Conservation (phyloP, 2,888 invertebrate species). For the Gandaritis pyraliata region DNA sequence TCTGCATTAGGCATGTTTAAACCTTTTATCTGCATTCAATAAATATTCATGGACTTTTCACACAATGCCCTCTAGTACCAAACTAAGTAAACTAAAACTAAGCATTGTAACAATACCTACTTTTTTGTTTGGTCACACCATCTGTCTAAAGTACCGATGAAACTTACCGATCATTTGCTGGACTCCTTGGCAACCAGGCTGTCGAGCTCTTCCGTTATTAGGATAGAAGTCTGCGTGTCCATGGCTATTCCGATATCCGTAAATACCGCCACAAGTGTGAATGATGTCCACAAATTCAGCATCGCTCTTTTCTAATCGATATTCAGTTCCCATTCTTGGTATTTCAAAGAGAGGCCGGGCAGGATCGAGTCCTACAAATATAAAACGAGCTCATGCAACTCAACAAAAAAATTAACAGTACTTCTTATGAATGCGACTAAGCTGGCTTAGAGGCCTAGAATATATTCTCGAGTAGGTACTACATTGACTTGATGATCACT, state of each 20-base stretch:
- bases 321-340: conserved; percentile 62
- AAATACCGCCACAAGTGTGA: conserved; percentile 88
- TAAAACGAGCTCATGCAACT: neutral
- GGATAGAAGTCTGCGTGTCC: conserved; percentile 91
- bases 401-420: too few relatives aligned
- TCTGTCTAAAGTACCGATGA: neutral
- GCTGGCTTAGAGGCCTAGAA: too few relatives aligned
- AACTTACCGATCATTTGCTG: conserved; percentile 65
- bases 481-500: conserved; percentile 17
- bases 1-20: too few relatives aligned
- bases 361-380: conserved; percentile 83
- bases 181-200: conserved; percentile 87
- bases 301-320: conserved; percentile 85
- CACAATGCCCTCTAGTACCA: too few relatives aligned
- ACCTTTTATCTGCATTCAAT: too few relatives aligned
- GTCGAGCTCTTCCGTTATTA: conserved; percentile 87
- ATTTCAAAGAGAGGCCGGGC: conserved; percentile 87
- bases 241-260: conserved; percentile 85
- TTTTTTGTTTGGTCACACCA: too few relatives aligned
- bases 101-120: too few relatives aligned
- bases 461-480: too few relatives aligned
- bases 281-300: conserved; percentile 90
- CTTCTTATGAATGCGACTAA: too few relatives aligned
- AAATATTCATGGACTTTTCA: too few relatives aligned
- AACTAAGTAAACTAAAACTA: too few relatives aligned